These are phyloP conservation scores for Crotalus viridis DNA, from an alignment of 2,113 vertebrate species.

Conservation along the genomic window DNA sequence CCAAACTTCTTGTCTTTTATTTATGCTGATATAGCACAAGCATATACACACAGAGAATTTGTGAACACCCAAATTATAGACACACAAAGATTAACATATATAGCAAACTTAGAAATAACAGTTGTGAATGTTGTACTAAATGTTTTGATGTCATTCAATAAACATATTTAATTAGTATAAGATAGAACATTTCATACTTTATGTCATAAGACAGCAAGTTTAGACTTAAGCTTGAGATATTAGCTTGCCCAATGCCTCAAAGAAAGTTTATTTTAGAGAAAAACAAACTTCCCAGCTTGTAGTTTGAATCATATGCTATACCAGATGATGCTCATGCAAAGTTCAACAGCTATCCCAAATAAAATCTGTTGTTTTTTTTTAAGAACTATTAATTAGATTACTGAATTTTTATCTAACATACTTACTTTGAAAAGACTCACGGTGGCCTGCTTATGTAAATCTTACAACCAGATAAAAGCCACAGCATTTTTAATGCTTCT, in stretches of 20 bases:
- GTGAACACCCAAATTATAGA: not conserved
- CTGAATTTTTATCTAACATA: not conserved
- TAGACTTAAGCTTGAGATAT: not conserved
- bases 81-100: not conserved
- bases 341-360: not conserved
- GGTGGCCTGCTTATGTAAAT: not conserved
- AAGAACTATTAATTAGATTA: not conserved
- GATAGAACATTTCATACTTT: not conserved
- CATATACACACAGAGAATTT: not conserved
- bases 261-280: not conserved
- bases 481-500: not conserved
- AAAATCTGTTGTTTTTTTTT: not conserved
- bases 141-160: not conserved
- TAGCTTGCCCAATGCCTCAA: not conserved
- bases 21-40: not conserved
- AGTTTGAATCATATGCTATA: not conserved
- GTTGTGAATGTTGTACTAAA: not conserved
- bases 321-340: not conserved
- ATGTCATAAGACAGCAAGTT: not conserved
- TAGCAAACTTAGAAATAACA: not conserved
- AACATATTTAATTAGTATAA: not conserved
- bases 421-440: not conserved
- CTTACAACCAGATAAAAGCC: constrained; percentile 20
- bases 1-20: not conserved
- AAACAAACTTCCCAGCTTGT: not conserved